Evolutionary conservation across 2,888 invertebrate species (phyloP), one percentile per base, ranked within the genome.

Genomic region (Crioceris asparagi): DNA sequence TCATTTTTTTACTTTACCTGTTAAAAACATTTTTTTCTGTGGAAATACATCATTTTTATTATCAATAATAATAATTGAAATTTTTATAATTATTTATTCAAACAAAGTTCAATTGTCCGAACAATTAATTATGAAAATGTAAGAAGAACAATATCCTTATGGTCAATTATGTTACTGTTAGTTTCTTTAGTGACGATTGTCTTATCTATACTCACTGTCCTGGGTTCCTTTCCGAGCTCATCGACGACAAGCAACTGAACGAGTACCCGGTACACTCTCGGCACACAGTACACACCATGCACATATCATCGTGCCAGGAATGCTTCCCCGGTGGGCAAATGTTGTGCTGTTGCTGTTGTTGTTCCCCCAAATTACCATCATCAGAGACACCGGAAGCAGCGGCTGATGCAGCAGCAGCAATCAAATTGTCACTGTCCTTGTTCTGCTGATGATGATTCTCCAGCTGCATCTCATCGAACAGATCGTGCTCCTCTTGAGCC

Each of bases 261-360:
- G 87, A 86, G 61, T 91, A 92, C 2, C 93, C 94, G 0, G 94
- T 94, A 58, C 96, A 96, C 59, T 93, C 87, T 6, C 83, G 75
- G 59, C 96, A 96, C 38, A 86, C 73, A 2, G 85, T 82, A 63
- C 96, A 96, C 29, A 92, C 77, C 75, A 88, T 85, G 56, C 90
- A 90, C 57, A 80, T 75, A 49, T 85, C 83, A 40, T 79, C 77
- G 41, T 74, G 72, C 84, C 87, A 91, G 7, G 77, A 73, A 64
- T 91, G 91, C 47, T 74, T 75, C 14, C 79, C 80, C 4, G 75
- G 68, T 2, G 73, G 68, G 55, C 85, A 87, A 56, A 65, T 61
- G 25, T 62, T 61, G 29, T 57, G 54, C n/a, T n/a, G n/a, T n/a
- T n/a, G n/a, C n/a, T n/a, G n/a, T 35, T 49, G 43, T 33, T 40